phyloP scores from a whole-genome alignment of 2,888 invertebrate genomes.

The Nemoura dubitans region DNA sequence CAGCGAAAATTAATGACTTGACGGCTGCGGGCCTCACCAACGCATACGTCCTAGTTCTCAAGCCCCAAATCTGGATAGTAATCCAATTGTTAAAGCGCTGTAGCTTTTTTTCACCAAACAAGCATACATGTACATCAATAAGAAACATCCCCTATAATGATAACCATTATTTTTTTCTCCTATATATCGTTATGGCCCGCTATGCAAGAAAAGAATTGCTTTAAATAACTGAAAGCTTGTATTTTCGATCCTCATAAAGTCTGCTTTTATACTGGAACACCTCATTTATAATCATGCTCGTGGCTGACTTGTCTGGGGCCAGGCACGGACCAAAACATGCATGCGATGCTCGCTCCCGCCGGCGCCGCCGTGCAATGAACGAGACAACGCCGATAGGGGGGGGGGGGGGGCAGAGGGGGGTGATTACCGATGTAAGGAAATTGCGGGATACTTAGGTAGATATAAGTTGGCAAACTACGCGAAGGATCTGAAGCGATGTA shows the following conservation, averaged over 20 bases:
- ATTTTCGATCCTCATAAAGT: slow-evolving; percentile 12
- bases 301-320: background rate
- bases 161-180: background rate
- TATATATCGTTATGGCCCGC: background rate
- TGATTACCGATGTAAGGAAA: slow-evolving; percentile 12
- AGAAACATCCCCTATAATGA: slow-evolving; percentile 12
- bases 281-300: slow-evolving; percentile 7
- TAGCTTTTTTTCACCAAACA: background rate
- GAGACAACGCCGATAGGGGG: background rate
- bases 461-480: slow-evolving; percentile 7
- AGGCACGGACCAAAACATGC: background rate
- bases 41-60: background rate
- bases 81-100: background rate
- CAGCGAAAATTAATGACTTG: background rate
- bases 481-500: background rate
- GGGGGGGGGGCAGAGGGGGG: background rate
- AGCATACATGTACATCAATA: background rate
- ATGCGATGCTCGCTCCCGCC: background rate
- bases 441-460: background rate
- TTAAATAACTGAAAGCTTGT: slow-evolving; percentile 12
- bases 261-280: background rate
- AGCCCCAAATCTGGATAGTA: background rate
- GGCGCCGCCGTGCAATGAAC: no score
- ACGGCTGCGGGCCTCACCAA: background rate
- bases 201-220: background rate